phyloP scores from a whole-genome alignment of 2,888 invertebrate genomes.

The Zhuqinia jingwanae region DNA sequence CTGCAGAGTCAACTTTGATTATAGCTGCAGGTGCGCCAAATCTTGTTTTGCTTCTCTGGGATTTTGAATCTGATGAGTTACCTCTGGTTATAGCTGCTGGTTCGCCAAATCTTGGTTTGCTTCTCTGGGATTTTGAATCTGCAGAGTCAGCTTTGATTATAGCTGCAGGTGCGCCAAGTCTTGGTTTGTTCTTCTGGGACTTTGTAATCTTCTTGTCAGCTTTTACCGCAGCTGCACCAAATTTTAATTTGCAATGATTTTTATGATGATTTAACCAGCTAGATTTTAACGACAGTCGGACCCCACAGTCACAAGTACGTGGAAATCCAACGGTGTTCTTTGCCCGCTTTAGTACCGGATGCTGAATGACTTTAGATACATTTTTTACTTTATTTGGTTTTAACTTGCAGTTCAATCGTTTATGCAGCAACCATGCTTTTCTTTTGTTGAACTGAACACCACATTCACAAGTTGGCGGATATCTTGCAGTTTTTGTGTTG shows the following conservation, averaged over 20 bases:
- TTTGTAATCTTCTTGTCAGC: too few relatives aligned
- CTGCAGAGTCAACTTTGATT: too few relatives aligned
- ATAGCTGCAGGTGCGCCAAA: too few relatives aligned
- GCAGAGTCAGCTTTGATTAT: not conserved
- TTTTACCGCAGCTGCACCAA: too few relatives aligned
- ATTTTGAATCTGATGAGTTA: not conserved
- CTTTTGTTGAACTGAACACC: constrained; percentile 9
- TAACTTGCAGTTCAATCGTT: constrained; percentile 8
- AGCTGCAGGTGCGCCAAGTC: too few relatives aligned
- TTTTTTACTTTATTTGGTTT: too few relatives aligned
- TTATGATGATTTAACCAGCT: constrained; percentile 22
- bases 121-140: not conserved
- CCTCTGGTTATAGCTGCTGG: too few relatives aligned
- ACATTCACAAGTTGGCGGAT: not conserved
- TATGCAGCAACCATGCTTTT: too few relatives aligned
- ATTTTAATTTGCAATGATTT: constrained; percentile 1
- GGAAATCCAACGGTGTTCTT: constrained; percentile 27
- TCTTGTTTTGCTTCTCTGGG: too few relatives aligned
- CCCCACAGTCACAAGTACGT: constrained; percentile 2
- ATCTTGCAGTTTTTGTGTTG: not conserved
- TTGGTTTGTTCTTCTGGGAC: too few relatives aligned
- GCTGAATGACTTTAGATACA: not conserved
- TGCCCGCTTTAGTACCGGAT: not conserved
- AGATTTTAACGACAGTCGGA: not conserved
- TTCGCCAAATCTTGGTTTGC: too few relatives aligned